Percentiles rank a stretch among this genome's conserved stretches.
These are phyloP conservation scores for Craseonycteris thonglongyai DNA, from an alignment of 2,113 vertebrate species.

Conservation along the genomic window DNA sequence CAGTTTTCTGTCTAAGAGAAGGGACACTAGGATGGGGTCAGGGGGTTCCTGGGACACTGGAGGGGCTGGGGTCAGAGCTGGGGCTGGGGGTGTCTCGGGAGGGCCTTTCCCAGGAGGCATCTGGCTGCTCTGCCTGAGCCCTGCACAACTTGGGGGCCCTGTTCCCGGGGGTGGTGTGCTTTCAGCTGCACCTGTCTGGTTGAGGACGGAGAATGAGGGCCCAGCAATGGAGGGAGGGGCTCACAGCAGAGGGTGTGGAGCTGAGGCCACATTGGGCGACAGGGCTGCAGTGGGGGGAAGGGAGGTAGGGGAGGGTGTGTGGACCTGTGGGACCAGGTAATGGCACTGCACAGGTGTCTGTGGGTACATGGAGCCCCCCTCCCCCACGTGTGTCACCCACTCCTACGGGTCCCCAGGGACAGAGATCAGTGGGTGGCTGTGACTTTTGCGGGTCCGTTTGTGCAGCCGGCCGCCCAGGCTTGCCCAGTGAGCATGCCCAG, in stretches of 20 bases:
- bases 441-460: too few species aligned
- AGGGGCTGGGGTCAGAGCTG: not conserved
- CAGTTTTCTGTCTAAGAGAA: not conserved
- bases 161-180: not conserved
- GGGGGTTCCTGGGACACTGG: not conserved
- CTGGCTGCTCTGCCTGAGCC: not conserved
- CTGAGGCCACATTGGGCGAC: not conserved
- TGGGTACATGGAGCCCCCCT: rapidly evolving
- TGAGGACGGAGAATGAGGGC: not conserved
- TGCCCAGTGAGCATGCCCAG: rapidly evolving
- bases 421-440: rapidly evolving
- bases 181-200: not conserved
- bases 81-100: not conserved
- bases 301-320: rapidly evolving
- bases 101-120: not conserved
- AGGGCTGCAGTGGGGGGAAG: not conserved
- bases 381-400: rapidly evolving
- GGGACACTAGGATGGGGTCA: not conserved
- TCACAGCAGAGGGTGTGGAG: not conserved
- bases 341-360: too few species aligned
- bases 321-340: not conserved
- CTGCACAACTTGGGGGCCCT: rapidly evolving
- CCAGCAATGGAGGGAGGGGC: too few species aligned
- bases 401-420: rapidly evolving
- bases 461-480: rapidly evolving